These are phyloP conservation scores for Halotydeus destructor DNA, from an alignment of 1,140 invertebrate species.

Conservation along the genomic window DNA sequence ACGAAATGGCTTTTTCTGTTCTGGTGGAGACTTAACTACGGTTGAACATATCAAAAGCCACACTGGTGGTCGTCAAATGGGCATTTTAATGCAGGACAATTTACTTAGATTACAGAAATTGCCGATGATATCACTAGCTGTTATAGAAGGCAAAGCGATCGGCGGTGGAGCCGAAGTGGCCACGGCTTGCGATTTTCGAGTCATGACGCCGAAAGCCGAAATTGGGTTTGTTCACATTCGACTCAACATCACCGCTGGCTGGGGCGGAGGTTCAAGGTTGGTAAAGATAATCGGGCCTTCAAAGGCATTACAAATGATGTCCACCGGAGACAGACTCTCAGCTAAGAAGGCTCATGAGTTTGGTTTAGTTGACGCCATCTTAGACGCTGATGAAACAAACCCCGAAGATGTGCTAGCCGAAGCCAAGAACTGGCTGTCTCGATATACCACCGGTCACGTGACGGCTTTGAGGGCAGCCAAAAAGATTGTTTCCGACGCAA, in stretches of 20 bases:
- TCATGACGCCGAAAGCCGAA: slow-evolving; percentile 19
- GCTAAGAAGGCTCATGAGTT: slow-evolving; percentile 18
- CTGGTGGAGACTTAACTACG: slow-evolving; percentile 35
- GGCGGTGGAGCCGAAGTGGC: slow-evolving; percentile 27
- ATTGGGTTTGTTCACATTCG: slow-evolving; percentile 25
- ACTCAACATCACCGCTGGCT: slow-evolving; percentile 24
- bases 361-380: slow-evolving; percentile 21
- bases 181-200: slow-evolving; percentile 24
- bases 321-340: slow-evolving; percentile 18
- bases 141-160: slow-evolving; percentile 23
- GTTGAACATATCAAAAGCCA: slow-evolving; percentile 23
- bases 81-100: slow-evolving; percentile 30
- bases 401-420: slow-evolving; percentile 14
- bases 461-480: slow-evolving; percentile 26
- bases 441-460: slow-evolving; percentile 18
- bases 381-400: slow-evolving; percentile 8
- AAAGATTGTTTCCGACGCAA: slow-evolving; percentile 22
- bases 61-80: slow-evolving; percentile 28
- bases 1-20: slow-evolving; percentile 31
- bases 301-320: slow-evolving; percentile 21
- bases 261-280: slow-evolving; percentile 23
- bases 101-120: slow-evolving; percentile 27
- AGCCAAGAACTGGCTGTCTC: slow-evolving; percentile 24
- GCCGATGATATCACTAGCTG: slow-evolving; percentile 26
- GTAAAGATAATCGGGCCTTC: slow-evolving; percentile 21